Evolutionary conservation across 2,797 vertebrate species (phyloP).

Genomic region (Melanotaenia parkinsoni): DNA sequence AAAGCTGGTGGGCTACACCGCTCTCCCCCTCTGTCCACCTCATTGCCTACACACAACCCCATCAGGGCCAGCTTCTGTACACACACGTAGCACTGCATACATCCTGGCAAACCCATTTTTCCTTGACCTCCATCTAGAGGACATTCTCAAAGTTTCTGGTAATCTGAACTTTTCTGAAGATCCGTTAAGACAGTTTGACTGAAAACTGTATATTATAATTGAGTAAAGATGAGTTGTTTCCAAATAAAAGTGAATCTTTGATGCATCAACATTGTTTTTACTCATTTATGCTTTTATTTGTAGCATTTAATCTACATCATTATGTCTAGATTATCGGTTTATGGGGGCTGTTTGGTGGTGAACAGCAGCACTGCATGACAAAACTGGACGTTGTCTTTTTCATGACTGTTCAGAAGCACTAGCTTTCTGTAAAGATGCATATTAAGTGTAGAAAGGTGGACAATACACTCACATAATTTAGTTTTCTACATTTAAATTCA

Average conservation of each 20-base stretch:
- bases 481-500: too few species aligned
- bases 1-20: slow-evolving; percentile 55
- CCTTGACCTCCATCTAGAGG: slow-evolving; percentile 81
- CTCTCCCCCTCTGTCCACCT: slow-evolving; percentile 63
- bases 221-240: background rate
- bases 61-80: slow-evolving; percentile 55
- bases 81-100: slow-evolving; percentile 53
- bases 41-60: slow-evolving; percentile 64
- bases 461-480: too few species aligned
- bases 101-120: slow-evolving; percentile 77
- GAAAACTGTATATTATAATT: background rate
- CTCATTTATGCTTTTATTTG: background rate
- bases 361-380: background rate
- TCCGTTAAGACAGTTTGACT: background rate
- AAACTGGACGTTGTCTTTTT: background rate
- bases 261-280: background rate
- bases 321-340: background rate
- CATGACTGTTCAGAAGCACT: too few species aligned
- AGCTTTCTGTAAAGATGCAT: too few species aligned
- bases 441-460: too few species aligned
- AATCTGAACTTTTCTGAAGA: slow-evolving; percentile 43
- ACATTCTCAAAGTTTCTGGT: slow-evolving; percentile 65
- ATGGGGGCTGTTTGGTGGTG: background rate
- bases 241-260: background rate
- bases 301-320: background rate